Conservation (phyloP, 2,888 invertebrate species). For the Keiferia lycopersicella region DNA sequence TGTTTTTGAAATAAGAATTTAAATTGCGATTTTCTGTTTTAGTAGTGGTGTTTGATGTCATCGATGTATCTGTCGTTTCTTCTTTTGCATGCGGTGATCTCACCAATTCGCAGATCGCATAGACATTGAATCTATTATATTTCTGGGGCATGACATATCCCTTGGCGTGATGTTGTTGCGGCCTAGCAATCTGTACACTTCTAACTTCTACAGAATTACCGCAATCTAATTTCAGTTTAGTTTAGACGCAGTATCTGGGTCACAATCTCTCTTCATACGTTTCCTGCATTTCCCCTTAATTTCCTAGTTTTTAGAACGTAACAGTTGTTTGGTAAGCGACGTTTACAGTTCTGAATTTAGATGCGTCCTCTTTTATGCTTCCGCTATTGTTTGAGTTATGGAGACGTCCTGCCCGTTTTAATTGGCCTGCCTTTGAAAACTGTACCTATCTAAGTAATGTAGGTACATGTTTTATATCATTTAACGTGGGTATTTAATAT, state of each 20-base stretch:
- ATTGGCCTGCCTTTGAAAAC: background rate
- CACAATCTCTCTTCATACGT: constrained; percentile 43
- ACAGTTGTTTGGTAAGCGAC: background rate
- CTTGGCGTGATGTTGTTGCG: constrained; percentile 55
- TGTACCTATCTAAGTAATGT: background rate
- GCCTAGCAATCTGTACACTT: constrained; percentile 45
- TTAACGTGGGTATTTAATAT: background rate
- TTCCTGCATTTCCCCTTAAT: constrained; percentile 10
- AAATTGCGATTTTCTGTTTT: constrained; percentile 8
- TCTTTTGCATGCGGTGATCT: constrained; percentile 28
- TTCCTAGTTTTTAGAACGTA: constrained; percentile 15
- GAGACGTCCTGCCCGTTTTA: background rate
- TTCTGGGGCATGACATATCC: constrained; percentile 73
- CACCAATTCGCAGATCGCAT: constrained; percentile 22
- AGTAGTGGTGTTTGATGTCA: constrained; percentile 18
- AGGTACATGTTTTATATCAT: background rate
- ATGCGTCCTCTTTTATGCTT: background rate
- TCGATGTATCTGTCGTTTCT: constrained; percentile 21
- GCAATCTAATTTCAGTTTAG: constrained; percentile 70
- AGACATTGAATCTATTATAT: constrained; percentile 26
- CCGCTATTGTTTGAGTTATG: constrained; percentile 14
- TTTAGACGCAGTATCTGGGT: constrained; percentile 60
- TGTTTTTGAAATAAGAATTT: constrained; percentile 9
- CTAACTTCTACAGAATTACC: constrained; percentile 52
- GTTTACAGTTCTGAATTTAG: constrained; percentile 1